phyloP scores from a whole-genome alignment of 2,888 invertebrate species.

The Caenorhabditis zanzibari region DNA sequence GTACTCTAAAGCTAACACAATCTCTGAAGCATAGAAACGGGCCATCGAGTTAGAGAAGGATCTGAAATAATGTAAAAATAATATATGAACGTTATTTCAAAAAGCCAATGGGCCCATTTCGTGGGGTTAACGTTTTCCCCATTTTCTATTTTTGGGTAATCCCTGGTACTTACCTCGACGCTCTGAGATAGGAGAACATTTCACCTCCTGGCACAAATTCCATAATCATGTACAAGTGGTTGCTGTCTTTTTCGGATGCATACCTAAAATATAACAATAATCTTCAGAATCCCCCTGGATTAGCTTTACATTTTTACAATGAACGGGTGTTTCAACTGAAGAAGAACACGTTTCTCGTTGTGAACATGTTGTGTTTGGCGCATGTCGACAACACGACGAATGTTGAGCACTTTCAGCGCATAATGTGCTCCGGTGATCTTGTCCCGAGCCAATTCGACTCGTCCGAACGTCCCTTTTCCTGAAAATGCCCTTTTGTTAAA shows the following conservation, averaged over 20 bases:
- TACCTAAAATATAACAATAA: slow-evolving; percentile 87
- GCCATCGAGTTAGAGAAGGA: slow-evolving; percentile 87
- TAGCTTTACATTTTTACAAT: slow-evolving; percentile 93
- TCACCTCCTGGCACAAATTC: slow-evolving; percentile 98
- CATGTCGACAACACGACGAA: slow-evolving; percentile 90
- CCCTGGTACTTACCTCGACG: slow-evolving; percentile 63
- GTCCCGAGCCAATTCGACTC: slow-evolving; percentile 89
- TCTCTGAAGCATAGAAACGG: slow-evolving; percentile 96
- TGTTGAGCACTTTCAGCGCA: slow-evolving; percentile 93
- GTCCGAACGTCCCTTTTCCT: slow-evolving; percentile 95
- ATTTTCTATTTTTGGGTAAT: slow-evolving; percentile 19
- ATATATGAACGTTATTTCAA: slow-evolving; percentile 1
- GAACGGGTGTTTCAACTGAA: slow-evolving; percentile 93
- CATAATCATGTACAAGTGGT: slow-evolving; percentile 96
- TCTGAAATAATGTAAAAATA: slow-evolving; percentile 34
- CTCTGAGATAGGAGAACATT: slow-evolving; percentile 87
- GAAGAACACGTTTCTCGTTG: slow-evolving; percentile 94
- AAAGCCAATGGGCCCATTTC: slow-evolving; percentile 3
- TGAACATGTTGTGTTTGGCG: slow-evolving; percentile 98
- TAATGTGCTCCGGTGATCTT: slow-evolving; percentile 88
- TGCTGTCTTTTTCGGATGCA: slow-evolving; percentile 94
- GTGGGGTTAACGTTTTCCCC: slow-evolving; percentile 2
- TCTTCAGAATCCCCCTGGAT: background rate
- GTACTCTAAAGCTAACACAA: slow-evolving; percentile 94
- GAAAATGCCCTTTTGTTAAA: slow-evolving; percentile 56